Evolutionary conservation across 2,797 vertebrate species (phyloP), one percentile per base, ranked within the genome.

Genomic region (Pangasius macronema): DNA sequence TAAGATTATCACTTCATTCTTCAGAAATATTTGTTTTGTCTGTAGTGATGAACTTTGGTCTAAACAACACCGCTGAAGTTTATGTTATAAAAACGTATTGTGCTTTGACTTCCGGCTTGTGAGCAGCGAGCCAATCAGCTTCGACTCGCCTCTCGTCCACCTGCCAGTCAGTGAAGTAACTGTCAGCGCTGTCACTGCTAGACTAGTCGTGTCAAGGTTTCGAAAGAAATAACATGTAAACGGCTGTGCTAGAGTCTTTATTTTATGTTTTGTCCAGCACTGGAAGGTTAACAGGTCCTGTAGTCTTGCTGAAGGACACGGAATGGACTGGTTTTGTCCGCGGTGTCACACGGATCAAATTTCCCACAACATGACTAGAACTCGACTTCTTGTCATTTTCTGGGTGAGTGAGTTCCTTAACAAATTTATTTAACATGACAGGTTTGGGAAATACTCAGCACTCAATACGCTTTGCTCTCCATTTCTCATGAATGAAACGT

Each of bases 341-440:
- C 88, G 94, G 18, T 93, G 90, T 87, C 83, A 86, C 10, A 94
- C 92, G 91, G 93, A 94, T 33, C 85, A 83, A 1, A 79, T 88
- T 33, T 55, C 79, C 46, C 89, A 88, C 51, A 85, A 87, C 5
- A 72, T 86, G n/a, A 61, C 82, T 3, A 94, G 94, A 1, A 89
- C 91, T 0, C 68, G 92, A 73, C 86, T 95, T 67, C 87, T 95
- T 67, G 13, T 92, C 24, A 75, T 90, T 42, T 93, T 91, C 80
- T 22, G 93, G 94, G 95, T 96, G 92, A 94, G 93, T 92, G n/a
- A 85, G 42, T 33, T 85, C 55, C 70, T 42, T 42, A 46, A 5
- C 20, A n/a, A 5, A 46, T 1, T 1, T 16, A 49, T 30, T 18
- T 3, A 3, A 0, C 13, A 77, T 53, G 49, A 9, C n/a, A 30